Conservation (phyloP, 2,113 vertebrate species). For the Carassius carassius region DNA sequence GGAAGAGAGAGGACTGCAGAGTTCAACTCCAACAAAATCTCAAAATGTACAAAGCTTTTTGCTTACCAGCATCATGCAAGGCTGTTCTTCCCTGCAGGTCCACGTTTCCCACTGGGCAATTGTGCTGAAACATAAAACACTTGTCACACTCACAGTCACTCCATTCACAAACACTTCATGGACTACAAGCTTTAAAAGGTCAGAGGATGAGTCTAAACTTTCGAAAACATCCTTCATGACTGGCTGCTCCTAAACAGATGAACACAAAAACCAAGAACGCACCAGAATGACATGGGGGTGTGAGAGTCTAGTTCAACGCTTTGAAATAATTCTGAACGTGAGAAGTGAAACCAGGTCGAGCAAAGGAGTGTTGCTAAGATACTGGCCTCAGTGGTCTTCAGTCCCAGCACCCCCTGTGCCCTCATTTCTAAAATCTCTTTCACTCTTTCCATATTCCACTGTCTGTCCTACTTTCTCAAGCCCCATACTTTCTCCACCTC, state of each 20-base stretch:
- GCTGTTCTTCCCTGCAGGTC: constrained; percentile 93
- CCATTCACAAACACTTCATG: neutral
- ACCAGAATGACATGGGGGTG: neutral
- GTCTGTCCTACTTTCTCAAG: constrained; percentile 28
- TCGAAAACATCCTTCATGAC: neutral
- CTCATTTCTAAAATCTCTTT: constrained; percentile 7
- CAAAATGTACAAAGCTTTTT: neutral
- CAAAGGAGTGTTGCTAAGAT: constrained; percentile 34
- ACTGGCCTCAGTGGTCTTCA: neutral
- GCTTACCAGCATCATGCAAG: constrained; percentile 92
- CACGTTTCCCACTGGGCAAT: constrained; percentile 90
- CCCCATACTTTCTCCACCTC: neutral
- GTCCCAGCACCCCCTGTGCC: neutral
- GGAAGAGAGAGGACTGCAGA: neutral
- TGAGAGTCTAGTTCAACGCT: neutral
- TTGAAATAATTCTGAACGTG: neutral
- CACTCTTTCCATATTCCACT: neutral
- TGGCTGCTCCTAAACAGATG: neutral
- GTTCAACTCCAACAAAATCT: neutral
- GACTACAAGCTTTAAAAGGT: neutral
- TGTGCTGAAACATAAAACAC: constrained; percentile 80
- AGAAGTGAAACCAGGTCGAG: constrained; percentile 36
- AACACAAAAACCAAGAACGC: neutral
- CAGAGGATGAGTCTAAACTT: neutral
- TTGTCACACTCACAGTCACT: neutral